A percentile compares a stretch with the other conserved stretches of the same genome.
Evolutionary conservation across 1,140 invertebrate species (phyloP).

Genomic region (Aradophagus sp.): DNA sequence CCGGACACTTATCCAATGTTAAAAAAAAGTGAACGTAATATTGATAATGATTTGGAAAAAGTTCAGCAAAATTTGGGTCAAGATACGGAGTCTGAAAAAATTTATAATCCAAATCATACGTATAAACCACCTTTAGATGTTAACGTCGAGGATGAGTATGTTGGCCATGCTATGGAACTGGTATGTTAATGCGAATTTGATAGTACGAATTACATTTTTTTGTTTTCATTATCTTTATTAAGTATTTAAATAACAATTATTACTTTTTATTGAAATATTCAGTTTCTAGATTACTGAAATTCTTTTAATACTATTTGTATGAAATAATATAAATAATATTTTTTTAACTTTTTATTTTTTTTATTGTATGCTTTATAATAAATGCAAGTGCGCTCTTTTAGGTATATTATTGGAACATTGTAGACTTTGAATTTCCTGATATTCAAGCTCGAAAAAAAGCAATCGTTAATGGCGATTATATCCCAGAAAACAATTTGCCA

Average conservation of each 20-base stretch:
- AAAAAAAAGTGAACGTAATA: slow-evolving; percentile 50
- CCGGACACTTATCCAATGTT: slow-evolving; percentile 17
- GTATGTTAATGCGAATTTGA: slow-evolving; percentile 51
- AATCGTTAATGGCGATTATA: slow-evolving; percentile 76
- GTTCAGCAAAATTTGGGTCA: slow-evolving; percentile 22
- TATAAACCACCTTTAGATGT: slow-evolving; percentile 51
- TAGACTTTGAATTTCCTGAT: slow-evolving; percentile 77
- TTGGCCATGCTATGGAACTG: slow-evolving; percentile 69
- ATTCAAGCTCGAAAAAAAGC: slow-evolving; percentile 68
- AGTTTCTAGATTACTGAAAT: too few species aligned
- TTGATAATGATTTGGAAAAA: slow-evolving; percentile 29
- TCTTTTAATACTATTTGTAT: too few species aligned
- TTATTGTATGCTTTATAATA: not conserved
- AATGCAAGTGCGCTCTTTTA: slow-evolving; percentile 37
- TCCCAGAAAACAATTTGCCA: slow-evolving; percentile 83
- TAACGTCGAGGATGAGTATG: slow-evolving; percentile 62
- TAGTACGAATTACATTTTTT: not conserved
- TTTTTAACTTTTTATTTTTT: not conserved
- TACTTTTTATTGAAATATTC: too few species aligned
- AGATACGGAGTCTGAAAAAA: slow-evolving; percentile 20
- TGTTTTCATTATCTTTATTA: not conserved
- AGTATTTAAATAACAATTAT: not conserved
- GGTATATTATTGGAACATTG: slow-evolving; percentile 77
- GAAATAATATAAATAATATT: not conserved
- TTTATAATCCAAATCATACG: slow-evolving; percentile 47